phyloP scores from a whole-genome alignment of 1,140 invertebrate species.

The Atta texana region DNA sequence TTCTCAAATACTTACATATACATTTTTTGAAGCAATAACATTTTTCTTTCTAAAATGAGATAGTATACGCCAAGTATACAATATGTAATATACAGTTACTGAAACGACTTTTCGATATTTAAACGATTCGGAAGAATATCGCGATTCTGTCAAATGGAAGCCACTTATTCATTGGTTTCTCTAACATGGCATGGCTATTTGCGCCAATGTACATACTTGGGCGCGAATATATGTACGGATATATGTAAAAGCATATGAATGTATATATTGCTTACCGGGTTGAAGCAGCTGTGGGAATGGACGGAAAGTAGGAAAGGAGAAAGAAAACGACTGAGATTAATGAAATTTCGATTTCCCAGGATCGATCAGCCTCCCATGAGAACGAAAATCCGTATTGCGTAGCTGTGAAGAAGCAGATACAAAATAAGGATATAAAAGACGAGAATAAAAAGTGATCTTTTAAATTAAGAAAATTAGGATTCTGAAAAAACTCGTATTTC shows the following conservation, averaged over 20 bases:
- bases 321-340: constrained; percentile 70
- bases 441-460: not conserved
- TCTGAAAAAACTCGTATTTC: not conserved
- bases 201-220: constrained; percentile 24
- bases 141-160: constrained; percentile 30
- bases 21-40: not conserved
- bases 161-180: constrained; percentile 57
- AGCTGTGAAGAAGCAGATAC: constrained; percentile 26
- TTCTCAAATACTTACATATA: not conserved
- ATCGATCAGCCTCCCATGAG: constrained; percentile 36
- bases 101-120: constrained; percentile 25
- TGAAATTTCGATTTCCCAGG: constrained; percentile 72
- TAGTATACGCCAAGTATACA: constrained; percentile 1
- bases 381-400: constrained; percentile 49
- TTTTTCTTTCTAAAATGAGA: not conserved
- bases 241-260: constrained; percentile 12
- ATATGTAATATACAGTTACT: not conserved
- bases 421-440: not conserved
- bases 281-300: constrained; percentile 29
- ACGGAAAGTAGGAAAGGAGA: not conserved
- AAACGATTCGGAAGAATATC: constrained; percentile 20
- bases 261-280: constrained; percentile 14
- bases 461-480: constrained; percentile 38
- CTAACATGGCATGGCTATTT: constrained; percentile 36
- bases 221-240: constrained; percentile 26